Evolutionary conservation across 2,888 invertebrate species (phyloP), one percentile per base, ranked within the genome.

Genomic region (Zhuqinia jingwanae): DNA sequence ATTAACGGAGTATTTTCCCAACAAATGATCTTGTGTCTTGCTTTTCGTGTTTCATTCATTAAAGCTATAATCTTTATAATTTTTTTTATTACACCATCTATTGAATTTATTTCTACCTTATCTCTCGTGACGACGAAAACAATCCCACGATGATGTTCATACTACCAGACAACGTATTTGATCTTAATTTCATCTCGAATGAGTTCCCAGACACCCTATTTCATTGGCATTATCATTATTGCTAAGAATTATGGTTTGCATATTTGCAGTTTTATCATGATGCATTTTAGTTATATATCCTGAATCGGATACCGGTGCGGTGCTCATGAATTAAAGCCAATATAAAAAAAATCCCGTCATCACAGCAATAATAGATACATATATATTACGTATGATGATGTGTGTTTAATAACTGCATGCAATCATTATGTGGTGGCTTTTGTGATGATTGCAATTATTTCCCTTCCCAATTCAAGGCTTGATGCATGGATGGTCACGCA

Each of bases 121-220:
- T n/a, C 17, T 65, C 6, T 79, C 65, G 79, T 68, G 79, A 65
- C 63, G 30, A 53, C 17, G 25, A 36, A 50, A 20, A n/a, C 2
- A 50, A n/a, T 50, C 50, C 15, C 17, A 17, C 5, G 56, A 3
- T 20, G n/a, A 56, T 63, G 30, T 15, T 1, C 56, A 56, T 2
- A 56, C 3, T 3, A 56, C n/a, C 17, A 20, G n/a, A 76, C 50
- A 58, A 22, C 65, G 22, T 20, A 8, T 22, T 56, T 81, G 58
- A 76, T 83, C 82, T 83, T 83, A 73, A 75, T 75, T 83, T 83
- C 73, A 50, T n/a, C n/a, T n/a, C n/a, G n/a, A n/a, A 83, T 76
- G 50, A 65, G 63, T 27, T 83, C 30, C 79, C 50, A 50, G 76
- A 50, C 63, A 63, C 63, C 10, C 36, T 73, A 47, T 13, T 73